Percentiles rank a stretch among this genome's conserved stretches.
phyloP scores from a whole-genome alignment of 2,888 invertebrate genomes.

The Pelosia muscerda region DNA sequence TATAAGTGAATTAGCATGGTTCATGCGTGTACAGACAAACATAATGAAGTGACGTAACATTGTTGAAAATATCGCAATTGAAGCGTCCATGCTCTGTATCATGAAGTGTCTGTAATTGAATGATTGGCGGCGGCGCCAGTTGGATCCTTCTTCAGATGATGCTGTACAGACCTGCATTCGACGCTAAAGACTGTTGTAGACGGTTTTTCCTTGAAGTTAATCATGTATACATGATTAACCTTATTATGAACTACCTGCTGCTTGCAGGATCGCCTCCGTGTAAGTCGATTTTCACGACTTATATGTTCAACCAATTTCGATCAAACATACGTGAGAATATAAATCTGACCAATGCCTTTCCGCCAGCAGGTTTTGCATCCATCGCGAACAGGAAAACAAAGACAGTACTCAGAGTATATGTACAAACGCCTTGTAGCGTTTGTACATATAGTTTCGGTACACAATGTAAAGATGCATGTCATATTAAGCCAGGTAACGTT shows the following conservation, averaged over 20 bases:
- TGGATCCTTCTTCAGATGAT: constrained; percentile 77
- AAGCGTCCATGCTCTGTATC: constrained; percentile 57
- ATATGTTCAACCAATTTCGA: too few relatives aligned
- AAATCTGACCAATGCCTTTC: too few relatives aligned
- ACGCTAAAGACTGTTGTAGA: constrained; percentile 23
- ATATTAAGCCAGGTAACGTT: background rate
- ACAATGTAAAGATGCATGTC: background rate
- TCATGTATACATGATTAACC: too few relatives aligned
- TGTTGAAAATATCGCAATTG: constrained; percentile 67
- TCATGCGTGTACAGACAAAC: constrained; percentile 34
- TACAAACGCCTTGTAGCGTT: too few relatives aligned
- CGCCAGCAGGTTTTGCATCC: too few relatives aligned
- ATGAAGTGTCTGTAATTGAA: constrained; percentile 73
- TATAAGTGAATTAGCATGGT: constrained; percentile 2
- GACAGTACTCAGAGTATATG: too few relatives aligned
- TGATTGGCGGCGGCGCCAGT: constrained; percentile 78
- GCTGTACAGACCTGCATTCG: constrained; percentile 71
- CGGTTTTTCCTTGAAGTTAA: background rate
- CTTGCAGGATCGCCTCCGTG: too few relatives aligned
- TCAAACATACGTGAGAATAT: too few relatives aligned
- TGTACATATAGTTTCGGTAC: background rate
- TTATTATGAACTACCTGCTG: too few relatives aligned
- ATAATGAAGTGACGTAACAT: constrained; percentile 41
- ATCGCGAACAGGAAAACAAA: too few relatives aligned
- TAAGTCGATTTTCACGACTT: too few relatives aligned